Base-by-base conservation (phyloP, 2,888 invertebrate species). In the Hypsopygia costalis region DNA sequence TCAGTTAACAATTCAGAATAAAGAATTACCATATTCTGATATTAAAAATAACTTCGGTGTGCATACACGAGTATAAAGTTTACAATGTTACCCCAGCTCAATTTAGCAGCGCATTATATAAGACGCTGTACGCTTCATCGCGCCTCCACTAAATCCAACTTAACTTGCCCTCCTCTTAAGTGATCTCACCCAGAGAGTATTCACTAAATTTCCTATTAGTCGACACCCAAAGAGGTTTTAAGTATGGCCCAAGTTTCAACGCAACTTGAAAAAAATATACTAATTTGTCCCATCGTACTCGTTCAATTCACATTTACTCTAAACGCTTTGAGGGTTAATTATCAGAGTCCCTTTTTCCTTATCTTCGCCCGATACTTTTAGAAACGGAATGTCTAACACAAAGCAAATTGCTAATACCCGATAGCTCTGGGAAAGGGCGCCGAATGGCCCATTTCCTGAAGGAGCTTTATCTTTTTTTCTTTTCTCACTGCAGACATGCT, bases 391-490 rank as follows among this genome's bases (percentile, higher is more conserved):
- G 66, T 65, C 68, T 68, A 70, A 72, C 71, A 79, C 77, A 82
- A 78, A 79, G 79, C 74, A 81, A 83, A 81, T 81, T 77, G 78
- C 74, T 75, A 78, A 76, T 77, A 75, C 76, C 65, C 76, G 69
- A 81, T 80, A 69, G 74, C 71, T 74, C 64, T 65, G 68, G 58
- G 56, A 73, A 75, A 76, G 75, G 72, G 73, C 73, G 58, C 64
- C 51, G 72, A 81, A 79, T 79, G 71, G 69, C 55, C 78, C 69
- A 78, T 81, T 83, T 82, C 76, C 77, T 73, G 68, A 46, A 69
- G 69, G 56, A 73, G 68, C 69, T 79, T 79, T 77, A 77, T 78
- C 71, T 74, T 69, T 74, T 69, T 76, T 72, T 68, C 63, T 69
- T 67, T 68, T 53, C 52, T 48, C 49, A 40, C 46, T 58, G 49